phyloP scores from a whole-genome alignment of 1,140 invertebrate genomes.

The Trichonephila inaurata region DNA sequence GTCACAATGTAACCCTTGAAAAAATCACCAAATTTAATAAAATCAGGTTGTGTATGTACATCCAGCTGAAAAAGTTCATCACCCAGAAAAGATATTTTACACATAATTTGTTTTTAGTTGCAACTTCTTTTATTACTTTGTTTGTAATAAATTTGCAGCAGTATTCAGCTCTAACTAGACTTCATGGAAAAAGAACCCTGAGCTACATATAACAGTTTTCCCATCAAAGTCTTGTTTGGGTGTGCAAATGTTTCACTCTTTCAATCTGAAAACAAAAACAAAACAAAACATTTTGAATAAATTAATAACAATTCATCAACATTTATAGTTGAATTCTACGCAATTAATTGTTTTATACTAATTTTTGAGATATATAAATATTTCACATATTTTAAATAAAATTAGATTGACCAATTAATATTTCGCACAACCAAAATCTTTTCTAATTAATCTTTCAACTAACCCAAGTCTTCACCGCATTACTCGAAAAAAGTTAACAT shows the following conservation, averaged over 20 bases:
- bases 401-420: too few species aligned
- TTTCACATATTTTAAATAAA: too few species aligned
- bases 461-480: too few species aligned
- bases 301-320: too few species aligned
- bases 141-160: background rate
- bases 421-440: too few species aligned
- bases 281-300: too few species aligned
- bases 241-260: background rate
- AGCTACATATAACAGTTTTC: conserved; percentile 7
- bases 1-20: too few species aligned
- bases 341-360: too few species aligned
- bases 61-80: background rate
- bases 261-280: background rate
- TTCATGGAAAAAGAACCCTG: conserved; percentile 27
- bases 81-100: background rate
- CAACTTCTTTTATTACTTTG: background rate
- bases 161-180: conserved; percentile 30
- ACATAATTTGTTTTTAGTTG: background rate
- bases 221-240: conserved; percentile 2
- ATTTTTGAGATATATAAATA: too few species aligned
- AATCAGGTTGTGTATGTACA: conserved; percentile 1
- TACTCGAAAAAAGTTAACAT: too few species aligned
- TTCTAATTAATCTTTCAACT: too few species aligned
- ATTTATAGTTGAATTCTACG: too few species aligned
- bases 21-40: background rate